Conservation (phyloP, 92 coral and sea anemone species). For the Muricea muricata region DNA sequence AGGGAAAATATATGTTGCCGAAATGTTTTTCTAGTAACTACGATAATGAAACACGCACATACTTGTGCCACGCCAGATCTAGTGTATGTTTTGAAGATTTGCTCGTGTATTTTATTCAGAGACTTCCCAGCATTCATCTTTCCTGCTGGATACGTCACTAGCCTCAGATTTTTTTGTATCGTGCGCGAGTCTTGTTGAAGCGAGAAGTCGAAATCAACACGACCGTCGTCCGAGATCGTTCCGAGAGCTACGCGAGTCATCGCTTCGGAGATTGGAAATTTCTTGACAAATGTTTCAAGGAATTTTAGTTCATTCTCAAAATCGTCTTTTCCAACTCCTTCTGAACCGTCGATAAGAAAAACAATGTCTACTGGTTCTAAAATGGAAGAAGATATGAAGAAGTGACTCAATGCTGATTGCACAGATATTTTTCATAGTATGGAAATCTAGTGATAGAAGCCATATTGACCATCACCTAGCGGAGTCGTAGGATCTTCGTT, state of each 20-base stretch:
- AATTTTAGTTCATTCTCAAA: slow-evolving; percentile 32
- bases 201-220: slow-evolving; percentile 18
- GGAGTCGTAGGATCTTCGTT: slow-evolving; percentile 23
- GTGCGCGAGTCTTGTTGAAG: neutral
- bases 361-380: slow-evolving; percentile 44
- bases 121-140: slow-evolving; percentile 34
- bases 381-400: neutral
- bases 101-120: slow-evolving; percentile 7
- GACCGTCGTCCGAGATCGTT: slow-evolving; percentile 32
- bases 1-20: no score
- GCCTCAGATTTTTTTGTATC: neutral
- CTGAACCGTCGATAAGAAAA: slow-evolving; percentile 38
- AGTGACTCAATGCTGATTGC: no score
- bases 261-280: slow-evolving; percentile 28
- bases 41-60: no score
- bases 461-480: neutral
- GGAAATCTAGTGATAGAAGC: no score
- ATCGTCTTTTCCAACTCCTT: slow-evolving; percentile 41
- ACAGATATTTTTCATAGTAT: no score
- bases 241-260: slow-evolving; percentile 32
- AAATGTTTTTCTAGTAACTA: no score
- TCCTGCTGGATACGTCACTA: slow-evolving; percentile 32
- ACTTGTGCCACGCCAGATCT: slow-evolving; percentile 30
- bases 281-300: slow-evolving; percentile 3
- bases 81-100: slow-evolving; percentile 24